phyloP scores from a whole-genome alignment of 1,140 invertebrate genomes.

The Ptiloglossa arizonensis region DNA sequence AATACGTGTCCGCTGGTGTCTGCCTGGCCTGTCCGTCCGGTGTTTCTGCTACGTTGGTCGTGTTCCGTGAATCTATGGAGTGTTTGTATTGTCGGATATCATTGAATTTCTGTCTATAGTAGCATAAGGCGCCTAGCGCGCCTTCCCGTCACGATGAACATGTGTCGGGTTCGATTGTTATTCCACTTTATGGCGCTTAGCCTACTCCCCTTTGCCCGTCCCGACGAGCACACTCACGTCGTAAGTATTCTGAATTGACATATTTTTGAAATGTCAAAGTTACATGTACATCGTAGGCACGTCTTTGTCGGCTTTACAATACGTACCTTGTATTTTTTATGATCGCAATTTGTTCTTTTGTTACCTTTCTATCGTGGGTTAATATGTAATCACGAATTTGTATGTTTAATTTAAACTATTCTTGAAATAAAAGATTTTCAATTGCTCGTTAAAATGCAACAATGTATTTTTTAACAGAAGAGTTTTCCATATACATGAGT shows the following conservation, averaged over 20 bases:
- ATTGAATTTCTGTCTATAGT: constrained; percentile 53
- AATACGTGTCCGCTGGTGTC: constrained; percentile 59
- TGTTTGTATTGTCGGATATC: constrained; percentile 59
- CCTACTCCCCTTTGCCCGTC: constrained; percentile 70
- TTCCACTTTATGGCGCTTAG: constrained; percentile 71
- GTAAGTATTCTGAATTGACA: constrained; percentile 78
- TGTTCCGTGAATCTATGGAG: constrained; percentile 64
- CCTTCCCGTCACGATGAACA: constrained; percentile 61
- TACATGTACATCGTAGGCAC: neutral
- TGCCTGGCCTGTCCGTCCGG: constrained; percentile 57
- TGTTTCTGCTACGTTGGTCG: constrained; percentile 54
- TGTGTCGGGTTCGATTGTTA: constrained; percentile 69
- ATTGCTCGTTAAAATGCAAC: neutral
- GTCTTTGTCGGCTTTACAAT: neutral
- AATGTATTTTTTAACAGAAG: neutral
- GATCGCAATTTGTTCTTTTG: neutral
- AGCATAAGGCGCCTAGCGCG: constrained; percentile 60
- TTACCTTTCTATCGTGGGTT: neutral
- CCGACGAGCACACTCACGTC: constrained; percentile 85
- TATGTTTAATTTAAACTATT: neutral
- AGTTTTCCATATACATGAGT: too few relatives aligned
- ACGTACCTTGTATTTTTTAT: neutral
- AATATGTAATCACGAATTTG: neutral
- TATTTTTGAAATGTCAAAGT: constrained; percentile 40
- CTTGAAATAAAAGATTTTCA: neutral